Conservation (phyloP, 2,888 invertebrate species). For the Nebria brevicollis region DNA sequence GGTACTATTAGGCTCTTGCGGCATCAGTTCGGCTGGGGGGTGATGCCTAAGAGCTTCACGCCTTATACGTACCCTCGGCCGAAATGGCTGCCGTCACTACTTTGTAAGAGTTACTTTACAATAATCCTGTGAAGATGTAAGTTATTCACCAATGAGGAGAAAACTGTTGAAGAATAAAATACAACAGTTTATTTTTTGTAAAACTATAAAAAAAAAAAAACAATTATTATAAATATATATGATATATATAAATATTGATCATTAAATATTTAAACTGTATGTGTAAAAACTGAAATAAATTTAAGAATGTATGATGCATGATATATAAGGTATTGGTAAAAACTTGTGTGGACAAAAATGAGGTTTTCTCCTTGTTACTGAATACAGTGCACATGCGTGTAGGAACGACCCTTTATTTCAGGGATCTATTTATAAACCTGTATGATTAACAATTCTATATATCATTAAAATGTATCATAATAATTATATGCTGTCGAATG, state of each 20-base stretch:
- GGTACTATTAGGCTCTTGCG: conserved; percentile 24
- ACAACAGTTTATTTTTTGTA: conserved; percentile 64
- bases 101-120: conserved; percentile 63
- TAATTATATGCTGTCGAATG: neutral
- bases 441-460: neutral
- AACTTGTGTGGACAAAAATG: conserved; percentile 32
- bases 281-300: conserved; percentile 57
- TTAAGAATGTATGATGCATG: conserved; percentile 61
- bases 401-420: conserved; percentile 20
- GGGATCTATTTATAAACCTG: conserved; percentile 19
- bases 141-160: conserved; percentile 63
- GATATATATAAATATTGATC: conserved; percentile 59
- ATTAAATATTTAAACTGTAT: conserved; percentile 57
- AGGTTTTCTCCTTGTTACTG: conserved; percentile 44
- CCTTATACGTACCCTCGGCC: neutral
- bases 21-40: conserved; percentile 13
- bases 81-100: neutral
- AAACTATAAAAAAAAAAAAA: conserved; percentile 55
- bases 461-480: conserved; percentile 1
- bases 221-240: conserved; percentile 55
- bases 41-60: conserved; percentile 22
- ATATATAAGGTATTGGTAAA: conserved; percentile 50
- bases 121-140: conserved; percentile 63
- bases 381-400: conserved; percentile 25
- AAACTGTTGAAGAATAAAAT: conserved; percentile 56